Evolutionary conservation across 2,113 vertebrate genomes (phyloP), one percentile per base, ranked within the genome.

Genomic region (Nymphicus hollandicus): DNA sequence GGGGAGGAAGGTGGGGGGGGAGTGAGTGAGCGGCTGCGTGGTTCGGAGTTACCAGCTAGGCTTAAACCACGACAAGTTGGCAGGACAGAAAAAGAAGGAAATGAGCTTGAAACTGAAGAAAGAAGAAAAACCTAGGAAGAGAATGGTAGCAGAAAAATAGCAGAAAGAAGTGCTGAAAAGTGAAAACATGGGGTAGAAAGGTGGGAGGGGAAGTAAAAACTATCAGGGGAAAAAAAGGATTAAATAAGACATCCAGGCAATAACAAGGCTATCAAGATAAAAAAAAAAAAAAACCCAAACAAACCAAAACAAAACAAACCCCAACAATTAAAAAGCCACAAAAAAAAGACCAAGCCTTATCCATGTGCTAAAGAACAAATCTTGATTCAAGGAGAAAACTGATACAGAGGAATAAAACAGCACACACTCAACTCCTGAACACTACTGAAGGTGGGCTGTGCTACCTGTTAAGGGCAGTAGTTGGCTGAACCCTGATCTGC

Each of bases 261-360:
- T 35, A 27, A 87, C 17, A 58, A 12, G 18, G 6, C 11, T 74
- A 56, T 31, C 10, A 58, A 58, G 25, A 43, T n/a, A 6, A 23
- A 60, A 78, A 44, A 16, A 82, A 19, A 86, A 15, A 0, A 2
- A 46, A 31, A 0, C n/a, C n/a, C 3, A 24, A 82, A 6, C 1
- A 11, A 49, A 49, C 47, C 13, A 49, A 53, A 25, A 33, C 37
- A 7, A 27, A 58, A 20, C 31, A 56, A 56, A 20, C 19, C 20
- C 55, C 33, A 1, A 2, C 4, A 23, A 81, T 5, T 1, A 13
- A 82, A 18, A 85, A 11, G 0, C 2, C 23, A 81, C 3, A 1
- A 24, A 24, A 71, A 44, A 43, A 2, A n/a, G n/a, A 1, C 2
- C 5, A 63, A 58, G 15, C 2, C 9, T 65, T 56, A 73, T 25